Evolutionary conservation across 2,888 invertebrate species (phyloP).

Genomic region (Lacanobia wlatinum): DNA sequence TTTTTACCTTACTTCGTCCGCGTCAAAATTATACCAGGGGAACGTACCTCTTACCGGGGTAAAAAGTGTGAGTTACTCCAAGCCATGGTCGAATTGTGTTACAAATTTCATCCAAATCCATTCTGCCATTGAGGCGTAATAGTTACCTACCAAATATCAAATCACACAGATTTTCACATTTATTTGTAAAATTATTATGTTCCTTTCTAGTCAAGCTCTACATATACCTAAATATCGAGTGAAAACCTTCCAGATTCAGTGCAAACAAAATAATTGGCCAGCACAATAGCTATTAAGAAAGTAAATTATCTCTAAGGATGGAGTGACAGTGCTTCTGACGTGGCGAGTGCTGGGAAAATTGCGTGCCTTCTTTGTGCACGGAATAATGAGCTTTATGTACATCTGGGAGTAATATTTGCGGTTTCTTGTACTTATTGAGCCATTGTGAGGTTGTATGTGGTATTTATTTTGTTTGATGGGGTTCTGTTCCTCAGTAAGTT

Average conservation of each 20-base stretch:
- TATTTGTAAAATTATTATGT: too few relatives aligned
- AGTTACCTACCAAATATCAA: too few relatives aligned
- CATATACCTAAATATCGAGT: conserved; percentile 3
- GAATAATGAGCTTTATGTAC: conserved; percentile 55
- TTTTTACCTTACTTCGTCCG: too few relatives aligned
- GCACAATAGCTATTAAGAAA: conserved; percentile 56
- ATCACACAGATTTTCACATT: too few relatives aligned
- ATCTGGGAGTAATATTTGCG: conserved; percentile 27
- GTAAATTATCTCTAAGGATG: conserved; percentile 60
- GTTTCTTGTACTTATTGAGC: conserved; percentile 14
- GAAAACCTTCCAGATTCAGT: conserved; percentile 27
- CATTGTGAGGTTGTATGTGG: conserved; percentile 11
- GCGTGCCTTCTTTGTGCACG: conserved; percentile 58
- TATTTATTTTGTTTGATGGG: not conserved
- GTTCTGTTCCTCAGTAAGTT: not conserved
- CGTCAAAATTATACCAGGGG: too few relatives aligned
- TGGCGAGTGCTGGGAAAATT: conserved; percentile 57
- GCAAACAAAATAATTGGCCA: conserved; percentile 54
- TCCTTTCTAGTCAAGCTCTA: not conserved
- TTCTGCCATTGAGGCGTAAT: too few relatives aligned
- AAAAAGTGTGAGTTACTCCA: too few relatives aligned
- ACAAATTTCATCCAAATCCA: too few relatives aligned
- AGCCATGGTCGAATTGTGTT: too few relatives aligned
- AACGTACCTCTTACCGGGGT: too few relatives aligned
- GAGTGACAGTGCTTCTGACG: conserved; percentile 60